Conservation (phyloP, 2,113 vertebrate species). For the Siphamia tubifer region DNA sequence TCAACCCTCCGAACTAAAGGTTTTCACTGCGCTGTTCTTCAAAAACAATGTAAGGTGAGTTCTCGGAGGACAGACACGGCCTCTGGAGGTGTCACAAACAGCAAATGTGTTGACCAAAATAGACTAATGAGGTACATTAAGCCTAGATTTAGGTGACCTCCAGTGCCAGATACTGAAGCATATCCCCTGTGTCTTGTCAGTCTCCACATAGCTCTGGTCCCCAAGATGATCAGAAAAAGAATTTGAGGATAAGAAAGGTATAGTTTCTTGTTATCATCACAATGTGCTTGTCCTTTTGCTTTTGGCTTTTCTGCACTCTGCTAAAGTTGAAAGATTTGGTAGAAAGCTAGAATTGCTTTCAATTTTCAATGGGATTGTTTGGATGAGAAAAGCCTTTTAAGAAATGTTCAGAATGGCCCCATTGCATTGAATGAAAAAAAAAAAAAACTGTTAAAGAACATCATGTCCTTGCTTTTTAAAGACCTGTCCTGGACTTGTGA, state of each 20-base stretch:
- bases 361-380: neutral
- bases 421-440: slow-evolving; percentile 14
- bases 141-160: slow-evolving; percentile 32
- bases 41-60: neutral
- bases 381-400: slow-evolving; percentile 4
- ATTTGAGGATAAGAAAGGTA: slow-evolving; percentile 5
- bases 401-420: slow-evolving; percentile 10
- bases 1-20: neutral
- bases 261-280: neutral
- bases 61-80: slow-evolving; percentile 27
- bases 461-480: slow-evolving; percentile 17
- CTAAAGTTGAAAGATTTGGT: slow-evolving; percentile 10
- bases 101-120: slow-evolving; percentile 17
- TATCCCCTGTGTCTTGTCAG: slow-evolving; percentile 12
- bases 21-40: slow-evolving; percentile 1
- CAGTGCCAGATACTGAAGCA: neutral
- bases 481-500: slow-evolving; percentile 26
- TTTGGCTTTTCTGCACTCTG: slow-evolving; percentile 6
- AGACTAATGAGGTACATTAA: slow-evolving; percentile 42
- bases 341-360: neutral
- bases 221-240: slow-evolving; percentile 39
- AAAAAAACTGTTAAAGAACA: slow-evolving; percentile 39
- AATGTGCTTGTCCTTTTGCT: slow-evolving; percentile 7
- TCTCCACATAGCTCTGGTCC: neutral
- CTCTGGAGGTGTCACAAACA: neutral